phyloP scores from a whole-genome alignment of 2,888 invertebrate genomes.

The Andrena praecox region DNA sequence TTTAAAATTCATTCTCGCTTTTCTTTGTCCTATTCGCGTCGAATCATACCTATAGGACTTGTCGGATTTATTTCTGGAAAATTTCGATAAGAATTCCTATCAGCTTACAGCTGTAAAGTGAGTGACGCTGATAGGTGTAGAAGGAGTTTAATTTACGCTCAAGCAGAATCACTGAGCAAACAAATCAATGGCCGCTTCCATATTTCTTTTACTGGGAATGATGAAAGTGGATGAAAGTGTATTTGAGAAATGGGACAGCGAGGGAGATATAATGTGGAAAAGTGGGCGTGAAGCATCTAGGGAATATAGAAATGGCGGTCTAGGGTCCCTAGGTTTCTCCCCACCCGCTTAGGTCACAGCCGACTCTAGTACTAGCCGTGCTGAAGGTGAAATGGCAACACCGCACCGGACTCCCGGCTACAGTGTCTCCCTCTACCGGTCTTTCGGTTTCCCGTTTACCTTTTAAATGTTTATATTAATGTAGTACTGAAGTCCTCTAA shows the following conservation, averaged over 20 bases:
- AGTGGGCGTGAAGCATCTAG: not conserved
- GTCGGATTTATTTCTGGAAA: not conserved
- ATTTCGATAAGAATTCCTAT: not conserved
- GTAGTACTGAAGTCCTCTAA: too few species aligned
- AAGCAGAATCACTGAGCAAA: not conserved
- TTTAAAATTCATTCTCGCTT: not conserved
- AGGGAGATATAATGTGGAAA: not conserved
- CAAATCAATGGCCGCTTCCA: not conserved
- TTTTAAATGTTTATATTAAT: too few species aligned
- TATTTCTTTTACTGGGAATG: not conserved
- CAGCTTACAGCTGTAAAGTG: not conserved
- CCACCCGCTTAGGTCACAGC: constrained; percentile 6
- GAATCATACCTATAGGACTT: not conserved
- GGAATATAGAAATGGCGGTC: not conserved
- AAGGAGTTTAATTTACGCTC: not conserved
- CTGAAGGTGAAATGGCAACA: too few species aligned
- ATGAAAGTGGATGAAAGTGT: not conserved
- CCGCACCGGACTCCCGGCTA: too few species aligned
- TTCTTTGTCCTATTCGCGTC: not conserved
- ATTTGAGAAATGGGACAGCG: not conserved
- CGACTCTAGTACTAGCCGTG: too few species aligned
- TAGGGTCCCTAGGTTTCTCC: constrained; percentile 8
- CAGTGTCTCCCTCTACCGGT: too few species aligned
- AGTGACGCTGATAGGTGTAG: not conserved
- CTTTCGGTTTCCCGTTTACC: too few species aligned